Conservation (phyloP, 2,888 invertebrate species). For the Buathra laborator region DNA sequence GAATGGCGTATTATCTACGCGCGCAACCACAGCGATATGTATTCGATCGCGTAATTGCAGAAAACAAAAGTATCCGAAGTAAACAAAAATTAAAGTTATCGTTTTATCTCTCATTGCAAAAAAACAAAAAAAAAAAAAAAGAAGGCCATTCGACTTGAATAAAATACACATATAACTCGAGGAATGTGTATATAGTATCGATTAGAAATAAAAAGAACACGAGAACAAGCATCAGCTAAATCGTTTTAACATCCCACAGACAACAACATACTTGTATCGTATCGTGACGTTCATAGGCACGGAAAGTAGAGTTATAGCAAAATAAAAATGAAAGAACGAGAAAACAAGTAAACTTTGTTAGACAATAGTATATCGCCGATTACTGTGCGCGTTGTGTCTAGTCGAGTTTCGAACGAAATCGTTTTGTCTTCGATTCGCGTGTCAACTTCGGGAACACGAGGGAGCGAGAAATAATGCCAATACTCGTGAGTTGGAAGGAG, state of each 20-base stretch:
- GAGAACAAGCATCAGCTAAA: neutral
- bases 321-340: constrained; percentile 37
- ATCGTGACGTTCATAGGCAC: neutral
- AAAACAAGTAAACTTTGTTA: constrained; percentile 29
- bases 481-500: neutral
- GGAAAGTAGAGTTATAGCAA: neutral
- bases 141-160: neutral
- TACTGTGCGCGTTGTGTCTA: constrained; percentile 40
- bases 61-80: neutral
- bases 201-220: constrained; percentile 17
- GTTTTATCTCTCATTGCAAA: neutral
- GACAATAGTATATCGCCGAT: constrained; percentile 27
- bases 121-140: neutral
- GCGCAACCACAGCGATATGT: neutral
- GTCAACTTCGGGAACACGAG: constrained; percentile 38
- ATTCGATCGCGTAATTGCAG: neutral
- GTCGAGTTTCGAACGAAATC: constrained; percentile 46
- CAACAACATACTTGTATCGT: neutral
- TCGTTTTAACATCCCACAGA: constrained; percentile 11
- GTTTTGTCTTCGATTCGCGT: constrained; percentile 60
- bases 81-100: neutral
- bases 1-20: constrained; percentile 18
- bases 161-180: constrained; percentile 12
- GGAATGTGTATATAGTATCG: constrained; percentile 27
- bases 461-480: constrained; percentile 3